These are phyloP conservation scores for Aeoliscus strigatus DNA, from an alignment of 2,797 vertebrate genomes.

Conservation along the genomic window DNA sequence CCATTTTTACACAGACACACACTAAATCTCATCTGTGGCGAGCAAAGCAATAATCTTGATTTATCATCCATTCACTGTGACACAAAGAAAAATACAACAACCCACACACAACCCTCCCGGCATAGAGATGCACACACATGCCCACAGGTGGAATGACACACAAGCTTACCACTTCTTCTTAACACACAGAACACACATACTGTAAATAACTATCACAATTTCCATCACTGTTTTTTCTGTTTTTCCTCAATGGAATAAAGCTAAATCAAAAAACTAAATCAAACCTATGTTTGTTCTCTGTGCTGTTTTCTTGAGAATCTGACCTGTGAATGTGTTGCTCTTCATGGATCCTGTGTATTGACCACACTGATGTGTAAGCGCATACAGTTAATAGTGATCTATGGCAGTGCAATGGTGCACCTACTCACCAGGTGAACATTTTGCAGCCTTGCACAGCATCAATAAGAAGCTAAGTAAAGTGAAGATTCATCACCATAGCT, in stretches of 20 bases:
- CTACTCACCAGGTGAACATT: slow-evolving; percentile 8
- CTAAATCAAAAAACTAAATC: slow-evolving; percentile 8
- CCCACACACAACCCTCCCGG: neutral
- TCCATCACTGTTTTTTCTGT: too few species aligned
- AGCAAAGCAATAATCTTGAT: slow-evolving; percentile 36
- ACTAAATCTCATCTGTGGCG: slow-evolving; percentile 52
- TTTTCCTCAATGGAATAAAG: too few species aligned
- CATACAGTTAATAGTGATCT: slow-evolving; percentile 28
- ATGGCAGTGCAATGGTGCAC: slow-evolving; percentile 9
- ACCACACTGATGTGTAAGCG: slow-evolving; percentile 17
- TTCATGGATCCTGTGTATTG: slow-evolving; percentile 39
- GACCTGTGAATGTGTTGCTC: slow-evolving; percentile 14
- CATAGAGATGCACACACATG: neutral
- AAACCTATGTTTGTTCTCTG: slow-evolving; percentile 23
- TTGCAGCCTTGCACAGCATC: slow-evolving; percentile 1
- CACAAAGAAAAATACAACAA: slow-evolving; percentile 26
- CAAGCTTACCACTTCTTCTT: too few species aligned
- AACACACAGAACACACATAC: too few species aligned
- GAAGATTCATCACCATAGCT: neutral
- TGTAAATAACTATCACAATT: too few species aligned
- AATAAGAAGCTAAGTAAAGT: slow-evolving; percentile 1
- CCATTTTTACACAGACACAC: slow-evolving; percentile 39
- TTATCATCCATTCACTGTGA: slow-evolving; percentile 42
- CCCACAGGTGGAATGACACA: slow-evolving; percentile 5
- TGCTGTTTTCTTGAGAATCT: slow-evolving; percentile 13